A percentile compares a stretch with the other conserved stretches of the same genome.
phyloP scores from a whole-genome alignment of 2,113 vertebrate genomes.

The Aptenodytes patagonicus region DNA sequence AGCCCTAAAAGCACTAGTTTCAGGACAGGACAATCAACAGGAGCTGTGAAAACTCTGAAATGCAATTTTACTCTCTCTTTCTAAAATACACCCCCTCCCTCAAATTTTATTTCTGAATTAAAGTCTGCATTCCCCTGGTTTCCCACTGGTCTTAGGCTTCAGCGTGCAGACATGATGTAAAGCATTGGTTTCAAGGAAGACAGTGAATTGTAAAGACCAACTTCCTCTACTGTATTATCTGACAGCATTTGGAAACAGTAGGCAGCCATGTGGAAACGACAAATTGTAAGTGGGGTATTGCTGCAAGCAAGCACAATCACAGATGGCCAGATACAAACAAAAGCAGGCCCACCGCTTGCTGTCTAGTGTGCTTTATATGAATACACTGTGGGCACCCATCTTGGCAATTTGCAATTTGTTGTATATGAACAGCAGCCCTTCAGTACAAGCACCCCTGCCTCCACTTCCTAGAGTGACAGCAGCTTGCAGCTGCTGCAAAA shows the following conservation, averaged over 20 bases:
- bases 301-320: background rate
- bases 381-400: background rate
- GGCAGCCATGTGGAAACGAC: background rate
- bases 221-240: background rate
- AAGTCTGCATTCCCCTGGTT: background rate
- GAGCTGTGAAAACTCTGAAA: background rate
- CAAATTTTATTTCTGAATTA: background rate
- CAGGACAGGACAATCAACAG: background rate
- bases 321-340: constrained; percentile 2
- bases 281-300: background rate
- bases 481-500: background rate
- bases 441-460: background rate
- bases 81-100: background rate
- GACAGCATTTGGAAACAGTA: background rate
- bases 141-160: background rate
- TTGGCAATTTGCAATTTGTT: background rate
- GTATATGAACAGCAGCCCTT: background rate
- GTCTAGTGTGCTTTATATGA: background rate
- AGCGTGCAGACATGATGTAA: background rate
- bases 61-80: background rate
- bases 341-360: background rate
- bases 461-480: background rate
- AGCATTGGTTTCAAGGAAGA: background rate
- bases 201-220: background rate
- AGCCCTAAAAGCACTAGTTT: background rate